phyloP scores from a whole-genome alignment of 2,888 invertebrate species.

The Thymelicus lineola region DNA sequence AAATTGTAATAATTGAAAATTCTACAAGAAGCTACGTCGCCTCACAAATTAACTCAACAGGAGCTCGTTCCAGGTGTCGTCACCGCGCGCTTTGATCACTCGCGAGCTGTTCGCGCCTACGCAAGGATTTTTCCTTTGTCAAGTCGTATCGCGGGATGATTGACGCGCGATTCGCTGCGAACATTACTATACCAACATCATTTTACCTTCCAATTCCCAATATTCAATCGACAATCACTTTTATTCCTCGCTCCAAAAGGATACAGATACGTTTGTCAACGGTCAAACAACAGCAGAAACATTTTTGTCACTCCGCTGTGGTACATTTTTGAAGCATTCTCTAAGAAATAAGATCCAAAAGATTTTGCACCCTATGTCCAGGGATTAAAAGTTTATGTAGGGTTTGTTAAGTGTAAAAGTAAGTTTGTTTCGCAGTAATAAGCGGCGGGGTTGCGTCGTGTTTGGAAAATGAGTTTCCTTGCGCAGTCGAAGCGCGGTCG shows the following conservation, averaged over 20 bases:
- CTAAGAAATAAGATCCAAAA: not conserved
- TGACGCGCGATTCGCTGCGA: conserved; percentile 77
- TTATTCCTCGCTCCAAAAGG: not conserved
- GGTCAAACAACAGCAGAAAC: not conserved
- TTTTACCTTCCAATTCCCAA: conserved; percentile 13
- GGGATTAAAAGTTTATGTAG: conserved; percentile 33
- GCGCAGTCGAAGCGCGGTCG: conserved; percentile 51
- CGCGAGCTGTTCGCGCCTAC: conserved; percentile 61
- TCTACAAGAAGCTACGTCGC: conserved; percentile 48
- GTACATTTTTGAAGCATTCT: not conserved
- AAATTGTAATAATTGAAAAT: conserved; percentile 38
- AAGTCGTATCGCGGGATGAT: conserved; percentile 76
- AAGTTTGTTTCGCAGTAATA: conserved; percentile 66
- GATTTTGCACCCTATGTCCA: conserved; percentile 44
- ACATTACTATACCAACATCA: conserved; percentile 60
- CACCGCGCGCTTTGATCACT: conserved; percentile 76
- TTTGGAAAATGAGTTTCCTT: conserved; percentile 84
- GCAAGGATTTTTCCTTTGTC: conserved; percentile 82
- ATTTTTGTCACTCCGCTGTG: conserved; percentile 13
- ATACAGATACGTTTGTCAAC: not conserved
- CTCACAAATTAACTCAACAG: conserved; percentile 72
- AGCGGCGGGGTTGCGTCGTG: conserved; percentile 74
- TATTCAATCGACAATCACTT: not conserved
- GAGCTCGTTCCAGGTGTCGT: conserved; percentile 71
- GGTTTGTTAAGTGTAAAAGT: conserved; percentile 10